Evolutionary conservation across 2,797 vertebrate species (phyloP), one percentile per base, ranked within the genome.

Genomic region (Coccyzus lansbergi): DNA sequence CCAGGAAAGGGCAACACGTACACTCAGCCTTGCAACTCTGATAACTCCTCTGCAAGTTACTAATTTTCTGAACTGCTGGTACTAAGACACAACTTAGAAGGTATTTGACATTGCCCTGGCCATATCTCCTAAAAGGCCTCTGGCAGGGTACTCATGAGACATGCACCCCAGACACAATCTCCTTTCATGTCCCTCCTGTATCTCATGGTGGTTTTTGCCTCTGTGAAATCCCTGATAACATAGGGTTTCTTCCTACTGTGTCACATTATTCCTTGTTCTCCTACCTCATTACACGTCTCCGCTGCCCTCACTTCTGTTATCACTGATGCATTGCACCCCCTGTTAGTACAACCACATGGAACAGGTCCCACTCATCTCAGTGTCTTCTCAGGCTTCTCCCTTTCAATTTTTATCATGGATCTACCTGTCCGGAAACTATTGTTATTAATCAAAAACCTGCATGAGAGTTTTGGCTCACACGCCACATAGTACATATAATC

Each of bases 141-240:
- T 80, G 33, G 2, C 11, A 59, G 31, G 38, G 10, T 33, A 84
- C 56, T 5, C 0, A 2, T 4, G 15, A 26, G 5, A 48, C 4
- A 0, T 8, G 9, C 3, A n/a, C 8, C 11, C 12, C 7, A 1
- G 9, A 10, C n/a, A 68, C 10, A 36, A 5, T 44, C 15, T 33
- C 3, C 10, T 20, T 83, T 76, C 28, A 6, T 13, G 6, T 49
- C 12, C 5, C 15, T 69, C 26, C 49, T 40, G 9, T 6, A 3
- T 34, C 1, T 7, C 1, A 0, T 0, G 1, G 9, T 51, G 55
- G 46, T 60, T n/a, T 33, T 19, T 20, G 36, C 9, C 6, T 72
- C 51, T 76, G 8, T 31, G 36, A 17, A 17, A 24, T 5, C 51
- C 21, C 28, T 52, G 22, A 31, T 3, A 44, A 6, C 6, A 53